Percentiles rank a stretch among this genome's conserved stretches.
phyloP scores from a whole-genome alignment of 2,113 vertebrate species.

The Baryphthengus martii region DNA sequence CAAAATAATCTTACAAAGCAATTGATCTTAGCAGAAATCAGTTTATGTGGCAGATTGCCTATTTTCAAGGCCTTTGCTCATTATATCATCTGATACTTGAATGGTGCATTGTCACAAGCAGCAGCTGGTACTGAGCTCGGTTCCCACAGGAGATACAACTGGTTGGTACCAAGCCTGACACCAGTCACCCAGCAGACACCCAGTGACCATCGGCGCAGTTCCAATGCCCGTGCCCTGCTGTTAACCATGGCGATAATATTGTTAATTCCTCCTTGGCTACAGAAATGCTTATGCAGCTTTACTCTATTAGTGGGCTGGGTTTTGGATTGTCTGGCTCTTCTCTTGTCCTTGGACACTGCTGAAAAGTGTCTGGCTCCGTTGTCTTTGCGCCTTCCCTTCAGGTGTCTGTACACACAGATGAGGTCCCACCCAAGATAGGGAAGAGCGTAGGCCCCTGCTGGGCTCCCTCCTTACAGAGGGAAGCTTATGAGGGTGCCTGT shows the following conservation, averaged over 20 bases:
- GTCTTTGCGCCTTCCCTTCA: background rate
- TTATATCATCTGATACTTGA: background rate
- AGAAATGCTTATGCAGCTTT: background rate
- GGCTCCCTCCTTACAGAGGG: accelerated
- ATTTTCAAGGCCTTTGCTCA: background rate
- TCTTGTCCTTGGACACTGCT: background rate
- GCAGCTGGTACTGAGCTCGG: background rate
- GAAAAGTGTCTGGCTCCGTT: accelerated
- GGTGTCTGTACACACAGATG: background rate
- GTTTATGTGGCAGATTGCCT: background rate
- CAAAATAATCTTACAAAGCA: background rate
- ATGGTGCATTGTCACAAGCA: background rate
- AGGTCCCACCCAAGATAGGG: background rate
- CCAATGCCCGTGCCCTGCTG: background rate
- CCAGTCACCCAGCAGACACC: no score
- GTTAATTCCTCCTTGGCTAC: background rate
- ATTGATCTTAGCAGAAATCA: background rate
- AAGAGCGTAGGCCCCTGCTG: background rate
- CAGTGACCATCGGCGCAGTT: background rate
- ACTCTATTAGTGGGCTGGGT: accelerated
- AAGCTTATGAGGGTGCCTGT: background rate
- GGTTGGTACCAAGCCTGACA: background rate
- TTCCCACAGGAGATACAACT: background rate
- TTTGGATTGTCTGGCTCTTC: background rate
- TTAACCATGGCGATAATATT: background rate